Conservation (phyloP, 2,888 invertebrate genomes). For the Brassicogethes aeneus region DNA sequence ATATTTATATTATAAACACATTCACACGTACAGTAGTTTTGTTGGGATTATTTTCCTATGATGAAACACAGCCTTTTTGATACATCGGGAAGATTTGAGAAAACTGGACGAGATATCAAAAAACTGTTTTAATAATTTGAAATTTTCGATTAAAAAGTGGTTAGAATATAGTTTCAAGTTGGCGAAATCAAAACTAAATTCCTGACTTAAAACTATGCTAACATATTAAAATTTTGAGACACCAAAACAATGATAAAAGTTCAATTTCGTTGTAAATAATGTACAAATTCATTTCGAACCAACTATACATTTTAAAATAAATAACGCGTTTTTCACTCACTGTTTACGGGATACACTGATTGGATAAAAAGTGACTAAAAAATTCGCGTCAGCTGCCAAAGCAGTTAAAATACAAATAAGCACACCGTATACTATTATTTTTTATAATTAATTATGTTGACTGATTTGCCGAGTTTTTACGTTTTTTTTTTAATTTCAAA, state of each 20-base stretch:
- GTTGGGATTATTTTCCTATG: conserved; percentile 26
- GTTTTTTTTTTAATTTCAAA: no score
- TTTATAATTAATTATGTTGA: conserved; percentile 4
- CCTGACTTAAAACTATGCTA: conserved; percentile 18
- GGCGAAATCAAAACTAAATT: conserved; percentile 28
- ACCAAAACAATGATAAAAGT: conserved; percentile 22
- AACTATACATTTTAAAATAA: conserved; percentile 15
- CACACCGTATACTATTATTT: conserved; percentile 29
- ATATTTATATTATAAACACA: conserved; percentile 41
- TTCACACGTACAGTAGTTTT: conserved; percentile 40
- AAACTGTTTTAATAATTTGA: conserved; percentile 18
- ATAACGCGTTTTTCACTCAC: neutral
- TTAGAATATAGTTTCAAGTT: conserved; percentile 28
- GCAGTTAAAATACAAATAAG: conserved; percentile 30
- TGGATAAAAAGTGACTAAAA: neutral
- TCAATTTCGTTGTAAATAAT: conserved; percentile 35
- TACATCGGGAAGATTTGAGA: conserved; percentile 32
- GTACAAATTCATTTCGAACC: conserved; percentile 26
- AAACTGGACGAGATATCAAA: conserved; percentile 33
- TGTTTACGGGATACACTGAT: neutral
- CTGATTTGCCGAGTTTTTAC: no score
- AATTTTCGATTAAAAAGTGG: conserved; percentile 10
- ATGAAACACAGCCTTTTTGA: conserved; percentile 40
- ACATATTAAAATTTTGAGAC: conserved; percentile 20
- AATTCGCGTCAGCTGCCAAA: conserved; percentile 25